Evolutionary conservation across 2,113 vertebrate genomes (phyloP).

Genomic region (Rhabdomys dilectus): DNA sequence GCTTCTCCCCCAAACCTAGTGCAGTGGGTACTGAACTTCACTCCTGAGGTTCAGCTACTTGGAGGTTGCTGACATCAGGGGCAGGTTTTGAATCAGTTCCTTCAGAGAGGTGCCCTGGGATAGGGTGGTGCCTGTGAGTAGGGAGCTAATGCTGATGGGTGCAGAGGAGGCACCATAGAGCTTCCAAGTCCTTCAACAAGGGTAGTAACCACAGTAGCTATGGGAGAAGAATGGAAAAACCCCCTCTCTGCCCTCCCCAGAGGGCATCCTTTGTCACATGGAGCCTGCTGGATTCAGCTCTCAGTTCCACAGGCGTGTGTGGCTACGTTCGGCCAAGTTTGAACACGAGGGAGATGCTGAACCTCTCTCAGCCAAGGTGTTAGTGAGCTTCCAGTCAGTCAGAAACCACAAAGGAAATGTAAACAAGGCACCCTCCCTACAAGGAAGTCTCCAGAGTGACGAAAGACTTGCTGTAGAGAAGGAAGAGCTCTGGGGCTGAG

Average conservation of each 20-base stretch:
- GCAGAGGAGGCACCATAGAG: too few species aligned
- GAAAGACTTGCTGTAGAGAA: not conserved
- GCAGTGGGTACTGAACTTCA: not conserved
- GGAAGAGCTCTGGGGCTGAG: not conserved
- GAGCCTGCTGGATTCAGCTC: not conserved
- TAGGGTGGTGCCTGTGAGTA: not conserved
- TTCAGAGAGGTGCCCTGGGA: not conserved
- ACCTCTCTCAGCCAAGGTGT: not conserved
- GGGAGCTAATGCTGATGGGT: not conserved
- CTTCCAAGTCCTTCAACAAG: not conserved
- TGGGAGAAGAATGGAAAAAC: too few species aligned
- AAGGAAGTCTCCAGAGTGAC: not conserved
- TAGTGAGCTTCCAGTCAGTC: not conserved
- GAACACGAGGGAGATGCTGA: not conserved
- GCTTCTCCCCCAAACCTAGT: not conserved
- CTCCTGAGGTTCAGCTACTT: not conserved
- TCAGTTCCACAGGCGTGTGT: rapidly evolving
- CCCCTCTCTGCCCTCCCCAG: too few species aligned
- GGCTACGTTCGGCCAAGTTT: not conserved
- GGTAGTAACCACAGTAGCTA: too few species aligned
- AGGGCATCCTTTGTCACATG: not conserved
- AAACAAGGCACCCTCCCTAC: too few species aligned
- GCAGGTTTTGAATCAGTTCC: not conserved
- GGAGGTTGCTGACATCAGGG: not conserved
- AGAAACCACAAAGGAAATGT: not conserved